These are phyloP conservation scores for Zosterops borbonicus DNA, from an alignment of 2,113 vertebrate genomes.

Conservation along the genomic window DNA sequence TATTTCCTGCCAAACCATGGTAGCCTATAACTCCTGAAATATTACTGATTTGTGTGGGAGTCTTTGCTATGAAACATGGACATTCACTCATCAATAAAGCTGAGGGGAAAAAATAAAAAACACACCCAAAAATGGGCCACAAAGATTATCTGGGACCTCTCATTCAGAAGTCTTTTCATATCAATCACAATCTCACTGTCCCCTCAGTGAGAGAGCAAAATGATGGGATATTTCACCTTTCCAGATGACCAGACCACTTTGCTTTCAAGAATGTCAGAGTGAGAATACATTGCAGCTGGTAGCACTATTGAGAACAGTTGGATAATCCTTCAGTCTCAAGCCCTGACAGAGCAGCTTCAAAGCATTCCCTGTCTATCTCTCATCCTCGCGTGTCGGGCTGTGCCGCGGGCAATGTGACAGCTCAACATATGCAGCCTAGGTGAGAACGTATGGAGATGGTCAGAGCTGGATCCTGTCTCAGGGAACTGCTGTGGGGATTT, in stretches of 20 bases:
- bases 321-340: conserved; percentile 48
- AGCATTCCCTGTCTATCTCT: conserved; percentile 54
- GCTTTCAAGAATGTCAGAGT: conserved; percentile 21
- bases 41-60: accelerated
- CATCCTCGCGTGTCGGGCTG: background rate
- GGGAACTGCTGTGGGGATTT: background rate
- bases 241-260: conserved; percentile 48
- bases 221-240: conserved; percentile 49
- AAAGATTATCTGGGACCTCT: background rate
- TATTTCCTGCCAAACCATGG: background rate
- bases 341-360: conserved; percentile 56
- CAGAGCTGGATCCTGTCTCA: background rate
- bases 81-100: background rate
- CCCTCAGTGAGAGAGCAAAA: background rate
- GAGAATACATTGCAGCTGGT: conserved; percentile 61
- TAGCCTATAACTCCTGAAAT: background rate
- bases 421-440: background rate
- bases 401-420: background rate
- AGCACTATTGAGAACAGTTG: conserved; percentile 63
- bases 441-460: background rate
- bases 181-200: conserved; percentile 23
- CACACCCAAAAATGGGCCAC: background rate
- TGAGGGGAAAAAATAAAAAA: background rate
- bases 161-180: background rate
- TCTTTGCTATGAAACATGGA: background rate